Conservation (phyloP, 2,888 invertebrate species). For the Epirrita christyi region DNA sequence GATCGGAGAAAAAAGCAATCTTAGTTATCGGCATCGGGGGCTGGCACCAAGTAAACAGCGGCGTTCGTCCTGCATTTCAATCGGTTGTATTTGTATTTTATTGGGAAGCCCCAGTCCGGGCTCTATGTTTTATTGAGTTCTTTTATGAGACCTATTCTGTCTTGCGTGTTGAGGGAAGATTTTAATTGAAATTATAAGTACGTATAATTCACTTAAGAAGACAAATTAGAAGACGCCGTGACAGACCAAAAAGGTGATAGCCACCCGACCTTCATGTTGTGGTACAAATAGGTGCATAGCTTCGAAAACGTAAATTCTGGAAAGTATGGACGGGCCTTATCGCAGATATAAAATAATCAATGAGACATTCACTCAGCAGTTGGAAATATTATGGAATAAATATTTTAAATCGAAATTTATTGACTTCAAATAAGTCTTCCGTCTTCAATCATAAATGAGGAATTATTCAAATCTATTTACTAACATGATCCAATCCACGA, state of each 20-base stretch:
- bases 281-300: too few species aligned
- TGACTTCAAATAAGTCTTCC: too few species aligned
- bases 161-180: constrained; percentile 11
- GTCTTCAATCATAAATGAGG: too few species aligned
- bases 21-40: constrained; percentile 66
- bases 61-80: constrained; percentile 79
- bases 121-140: constrained; percentile 74
- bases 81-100: constrained; percentile 81
- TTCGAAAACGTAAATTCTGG: too few species aligned
- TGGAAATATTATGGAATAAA: too few species aligned
- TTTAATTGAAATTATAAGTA: constrained; percentile 13
- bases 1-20: constrained; percentile 78
- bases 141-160: constrained; percentile 54
- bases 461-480: too few species aligned
- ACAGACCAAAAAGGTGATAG: not conserved
- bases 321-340: too few species aligned
- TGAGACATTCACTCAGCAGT: too few species aligned
- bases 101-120: constrained; percentile 67
- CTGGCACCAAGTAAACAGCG: constrained; percentile 73
- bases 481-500: not conserved
- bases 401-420: not conserved
- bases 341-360: too few species aligned
- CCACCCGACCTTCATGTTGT: not conserved
- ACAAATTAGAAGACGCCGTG: too few species aligned
- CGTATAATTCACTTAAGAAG: too few species aligned